A percentile compares a stretch with the other conserved stretches of the same genome.
These are phyloP conservation scores for Agrilus cyanescens DNA, from an alignment of 2,888 invertebrate genomes.

Conservation along the genomic window DNA sequence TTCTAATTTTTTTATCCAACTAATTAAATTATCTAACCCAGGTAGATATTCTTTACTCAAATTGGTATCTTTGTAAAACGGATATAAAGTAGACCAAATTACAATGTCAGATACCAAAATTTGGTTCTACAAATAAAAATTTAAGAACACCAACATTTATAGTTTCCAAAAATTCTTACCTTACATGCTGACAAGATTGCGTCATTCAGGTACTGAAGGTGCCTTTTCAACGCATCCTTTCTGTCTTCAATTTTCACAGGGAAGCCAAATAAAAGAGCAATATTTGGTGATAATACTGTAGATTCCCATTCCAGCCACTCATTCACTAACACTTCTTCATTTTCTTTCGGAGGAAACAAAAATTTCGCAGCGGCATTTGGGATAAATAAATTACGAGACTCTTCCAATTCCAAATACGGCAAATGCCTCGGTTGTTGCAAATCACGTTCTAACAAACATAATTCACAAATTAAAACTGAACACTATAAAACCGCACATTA, in stretches of 20 bases:
- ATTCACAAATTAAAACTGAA: constrained; percentile 3
- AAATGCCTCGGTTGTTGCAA: constrained; percentile 44
- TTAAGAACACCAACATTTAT: not conserved
- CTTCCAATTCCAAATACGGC: constrained; percentile 53
- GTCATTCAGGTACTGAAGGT: constrained; percentile 46
- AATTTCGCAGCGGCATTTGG: constrained; percentile 58
- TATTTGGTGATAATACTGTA: constrained; percentile 44
- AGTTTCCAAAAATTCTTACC: too few relatives aligned
- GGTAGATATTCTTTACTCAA: constrained; percentile 43
- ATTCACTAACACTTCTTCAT: constrained; percentile 33
- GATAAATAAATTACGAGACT: constrained; percentile 53
- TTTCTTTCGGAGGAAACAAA: constrained; percentile 37
- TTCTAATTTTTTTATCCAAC: constrained; percentile 52
- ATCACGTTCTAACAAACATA: constrained; percentile 7
- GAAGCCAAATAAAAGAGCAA: constrained; percentile 42
- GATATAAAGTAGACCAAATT: constrained; percentile 63
- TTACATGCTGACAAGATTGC: constrained; percentile 35
- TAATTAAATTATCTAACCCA: constrained; percentile 40
- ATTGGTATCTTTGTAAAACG: constrained; percentile 46
- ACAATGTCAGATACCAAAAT: constrained; percentile 57
- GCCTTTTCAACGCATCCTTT: constrained; percentile 42
- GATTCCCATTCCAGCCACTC: constrained; percentile 57
- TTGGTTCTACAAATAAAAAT: constrained; percentile 39
- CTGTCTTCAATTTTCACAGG: constrained; percentile 40
- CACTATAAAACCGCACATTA: constrained; percentile 20